phyloP scores from a whole-genome alignment of 2,888 invertebrate species.

The Liposcelis brunnea region DNA sequence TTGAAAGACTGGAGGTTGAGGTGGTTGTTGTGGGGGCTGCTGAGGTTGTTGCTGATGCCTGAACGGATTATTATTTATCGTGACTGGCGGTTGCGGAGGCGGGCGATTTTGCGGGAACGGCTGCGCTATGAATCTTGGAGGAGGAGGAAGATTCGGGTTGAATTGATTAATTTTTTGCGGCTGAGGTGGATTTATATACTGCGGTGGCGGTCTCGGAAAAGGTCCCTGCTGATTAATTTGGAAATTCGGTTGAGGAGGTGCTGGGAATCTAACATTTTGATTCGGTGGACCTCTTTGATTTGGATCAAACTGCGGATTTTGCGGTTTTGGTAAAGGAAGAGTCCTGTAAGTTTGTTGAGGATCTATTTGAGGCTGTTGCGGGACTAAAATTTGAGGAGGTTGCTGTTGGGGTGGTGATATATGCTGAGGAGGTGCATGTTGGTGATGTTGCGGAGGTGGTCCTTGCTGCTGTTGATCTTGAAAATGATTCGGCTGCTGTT shows the following conservation, averaged over 20 bases:
- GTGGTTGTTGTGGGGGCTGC: slow-evolving; percentile 21
- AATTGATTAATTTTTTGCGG: slow-evolving; percentile 8
- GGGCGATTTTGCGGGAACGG: slow-evolving; percentile 16
- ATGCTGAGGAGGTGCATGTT: slow-evolving; percentile 15
- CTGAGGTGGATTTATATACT: background rate
- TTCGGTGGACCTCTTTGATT: background rate
- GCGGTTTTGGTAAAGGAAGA: slow-evolving; percentile 5
- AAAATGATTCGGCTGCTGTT: slow-evolving; percentile 17
- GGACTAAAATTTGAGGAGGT: slow-evolving; percentile 25
- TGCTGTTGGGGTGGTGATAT: slow-evolving; percentile 9
- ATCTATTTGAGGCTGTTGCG: slow-evolving; percentile 22
- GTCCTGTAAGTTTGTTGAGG: background rate
- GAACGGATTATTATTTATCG: slow-evolving; percentile 16
- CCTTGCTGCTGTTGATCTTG: slow-evolving; percentile 20
- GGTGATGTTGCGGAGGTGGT: slow-evolving; percentile 15
- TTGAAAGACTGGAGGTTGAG: slow-evolving; percentile 16
- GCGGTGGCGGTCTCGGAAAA: background rate
- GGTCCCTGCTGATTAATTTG: slow-evolving; percentile 2
- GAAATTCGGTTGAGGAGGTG: background rate
- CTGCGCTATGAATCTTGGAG: too few species aligned
- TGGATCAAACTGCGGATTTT: background rate
- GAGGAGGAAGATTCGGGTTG: background rate
- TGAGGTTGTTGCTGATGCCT: slow-evolving; percentile 17
- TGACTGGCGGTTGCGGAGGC: slow-evolving; percentile 18
- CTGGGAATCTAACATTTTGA: slow-evolving; percentile 4